Percentiles rank a stretch among this genome's conserved stretches.
Conservation (phyloP, 1,140 invertebrate species). For the Yoshiicerus persimilis region DNA sequence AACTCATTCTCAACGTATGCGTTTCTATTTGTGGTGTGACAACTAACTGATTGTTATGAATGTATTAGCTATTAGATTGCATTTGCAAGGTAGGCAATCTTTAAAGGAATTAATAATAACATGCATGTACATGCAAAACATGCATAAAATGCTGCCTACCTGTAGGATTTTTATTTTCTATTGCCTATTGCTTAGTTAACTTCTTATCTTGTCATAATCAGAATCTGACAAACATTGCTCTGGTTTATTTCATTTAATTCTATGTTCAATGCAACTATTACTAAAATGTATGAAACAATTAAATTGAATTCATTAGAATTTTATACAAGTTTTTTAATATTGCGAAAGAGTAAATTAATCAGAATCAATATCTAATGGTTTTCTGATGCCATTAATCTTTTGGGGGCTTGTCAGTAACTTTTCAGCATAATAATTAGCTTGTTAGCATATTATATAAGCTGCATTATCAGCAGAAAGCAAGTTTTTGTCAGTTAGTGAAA, state of each 20-base stretch:
- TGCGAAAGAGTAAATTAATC: neutral
- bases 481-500: neutral
- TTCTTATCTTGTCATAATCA: neutral
- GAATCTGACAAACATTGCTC: neutral
- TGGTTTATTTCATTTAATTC: neutral
- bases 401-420: neutral
- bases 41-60: neutral
- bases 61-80: neutral
- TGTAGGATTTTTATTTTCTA: neutral
- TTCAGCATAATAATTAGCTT: neutral
- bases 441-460: neutral
- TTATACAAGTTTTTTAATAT: neutral
- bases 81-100: neutral
- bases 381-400: neutral
- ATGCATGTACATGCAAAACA: no score
- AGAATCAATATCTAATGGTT: neutral
- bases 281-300: neutral
- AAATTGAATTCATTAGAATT: neutral
- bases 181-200: neutral
- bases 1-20: constrained; percentile 12
- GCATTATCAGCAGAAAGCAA: neutral
- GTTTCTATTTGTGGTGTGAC: neutral
- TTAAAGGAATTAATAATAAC: neutral
- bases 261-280: neutral
- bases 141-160: neutral